A percentile compares a stretch with the other conserved stretches of the same genome.
Conservation (phyloP, 2,888 invertebrate species). For the Hetaerina titia region DNA sequence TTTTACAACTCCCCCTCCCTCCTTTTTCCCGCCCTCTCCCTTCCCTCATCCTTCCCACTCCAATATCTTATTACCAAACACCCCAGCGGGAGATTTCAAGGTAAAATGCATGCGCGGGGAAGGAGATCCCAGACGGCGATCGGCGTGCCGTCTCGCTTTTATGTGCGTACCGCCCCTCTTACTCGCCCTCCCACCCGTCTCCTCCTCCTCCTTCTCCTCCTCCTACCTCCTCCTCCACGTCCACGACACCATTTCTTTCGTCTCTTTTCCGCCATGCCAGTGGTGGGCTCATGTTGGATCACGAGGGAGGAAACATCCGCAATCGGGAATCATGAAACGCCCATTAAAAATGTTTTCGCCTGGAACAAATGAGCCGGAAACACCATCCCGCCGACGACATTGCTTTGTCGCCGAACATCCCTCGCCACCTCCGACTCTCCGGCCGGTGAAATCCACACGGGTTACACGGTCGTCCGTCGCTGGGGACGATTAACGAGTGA, state of each 20-base stretch:
- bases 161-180: background rate
- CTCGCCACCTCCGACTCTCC: too few relatives aligned
- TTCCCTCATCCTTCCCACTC: background rate
- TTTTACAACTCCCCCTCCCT: background rate
- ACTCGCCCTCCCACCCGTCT: background rate
- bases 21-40: background rate
- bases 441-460: too few relatives aligned
- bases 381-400: too few relatives aligned
- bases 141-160: constrained; percentile 5
- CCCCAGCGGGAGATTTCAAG: constrained; percentile 10
- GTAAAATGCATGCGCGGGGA: background rate
- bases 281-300: too few relatives aligned
- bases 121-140: constrained; percentile 25
- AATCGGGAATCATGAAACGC: too few relatives aligned
- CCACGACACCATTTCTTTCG: background rate
- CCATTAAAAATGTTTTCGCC: too few relatives aligned
- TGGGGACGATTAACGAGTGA: too few relatives aligned
- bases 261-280: too few relatives aligned
- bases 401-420: too few relatives aligned
- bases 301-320: too few relatives aligned
- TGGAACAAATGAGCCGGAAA: too few relatives aligned
- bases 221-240: background rate
- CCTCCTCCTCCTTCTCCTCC: background rate
- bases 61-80: constrained; percentile 5
- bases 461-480: too few relatives aligned